phyloP scores from a whole-genome alignment of 2,797 vertebrate genomes.

The Silurus lanzhouensis region DNA sequence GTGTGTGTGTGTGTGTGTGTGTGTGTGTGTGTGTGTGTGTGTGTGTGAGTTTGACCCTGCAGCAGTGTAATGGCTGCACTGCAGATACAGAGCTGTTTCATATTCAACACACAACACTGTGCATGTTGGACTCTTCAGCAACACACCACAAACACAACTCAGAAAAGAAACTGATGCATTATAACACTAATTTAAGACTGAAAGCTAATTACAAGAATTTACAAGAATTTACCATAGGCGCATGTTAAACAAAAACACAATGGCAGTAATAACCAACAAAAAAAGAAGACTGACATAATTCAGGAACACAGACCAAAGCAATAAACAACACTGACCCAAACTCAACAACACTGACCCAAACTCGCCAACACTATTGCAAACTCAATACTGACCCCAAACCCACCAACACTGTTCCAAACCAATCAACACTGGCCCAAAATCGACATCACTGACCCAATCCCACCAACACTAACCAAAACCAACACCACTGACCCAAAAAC shows the following conservation, averaged over 20 bases:
- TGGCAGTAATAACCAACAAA: neutral
- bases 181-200: neutral
- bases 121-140: slow-evolving; percentile 13
- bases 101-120: slow-evolving; percentile 69
- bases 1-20: slow-evolving; percentile 27
- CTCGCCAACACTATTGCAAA: neutral
- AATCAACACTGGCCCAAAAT: neutral
- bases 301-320: neutral
- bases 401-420: neutral
- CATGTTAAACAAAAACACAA: neutral
- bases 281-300: neutral
- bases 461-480: neutral
- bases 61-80: slow-evolving; percentile 67
- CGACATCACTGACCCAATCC: neutral
- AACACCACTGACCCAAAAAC: neutral
- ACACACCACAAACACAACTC: neutral
- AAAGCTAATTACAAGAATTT: neutral
- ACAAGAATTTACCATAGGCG: neutral
- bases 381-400: no score
- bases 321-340: neutral
- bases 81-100: slow-evolving; percentile 75
- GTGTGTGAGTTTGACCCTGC: slow-evolving; percentile 40
- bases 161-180: neutral
- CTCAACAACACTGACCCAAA: neutral
- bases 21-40: slow-evolving; percentile 25